These are phyloP conservation scores for Agonopterix arenella DNA, from an alignment of 2,888 invertebrate species.

Conservation along the genomic window DNA sequence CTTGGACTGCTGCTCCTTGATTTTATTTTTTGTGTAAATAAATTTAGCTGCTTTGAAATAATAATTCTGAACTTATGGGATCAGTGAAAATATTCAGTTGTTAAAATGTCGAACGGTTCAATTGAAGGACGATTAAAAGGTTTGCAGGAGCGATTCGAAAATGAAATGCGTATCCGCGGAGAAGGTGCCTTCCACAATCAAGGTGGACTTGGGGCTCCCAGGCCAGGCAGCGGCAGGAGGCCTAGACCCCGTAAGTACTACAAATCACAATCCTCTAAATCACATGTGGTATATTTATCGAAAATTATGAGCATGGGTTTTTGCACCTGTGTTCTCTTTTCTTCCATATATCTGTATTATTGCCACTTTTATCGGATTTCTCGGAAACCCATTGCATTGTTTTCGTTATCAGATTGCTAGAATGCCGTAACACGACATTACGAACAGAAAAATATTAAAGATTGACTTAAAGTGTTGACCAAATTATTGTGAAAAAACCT, in stretches of 20 bases:
- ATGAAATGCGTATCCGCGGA: slow-evolving; percentile 79
- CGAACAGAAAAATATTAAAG: too few relatives aligned
- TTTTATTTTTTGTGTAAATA: slow-evolving; percentile 64
- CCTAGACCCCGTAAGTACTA: slow-evolving; percentile 80
- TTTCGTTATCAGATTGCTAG: too few relatives aligned
- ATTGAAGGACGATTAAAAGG: slow-evolving; percentile 89
- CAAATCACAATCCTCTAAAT: not conserved
- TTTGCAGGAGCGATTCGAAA: slow-evolving; percentile 86
- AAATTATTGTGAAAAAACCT: too few relatives aligned
- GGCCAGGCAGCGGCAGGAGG: slow-evolving; percentile 74
- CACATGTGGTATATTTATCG: not conserved
- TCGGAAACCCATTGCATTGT: too few relatives aligned
- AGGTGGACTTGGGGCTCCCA: slow-evolving; percentile 68
- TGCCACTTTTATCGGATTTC: not conserved
- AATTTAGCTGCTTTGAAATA: slow-evolving; percentile 34
- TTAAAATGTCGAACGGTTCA: slow-evolving; percentile 82
- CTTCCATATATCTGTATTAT: not conserved
- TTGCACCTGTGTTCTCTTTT: not conserved
- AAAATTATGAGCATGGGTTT: not conserved
- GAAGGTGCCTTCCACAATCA: slow-evolving; percentile 78
- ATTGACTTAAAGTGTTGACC: too few relatives aligned
- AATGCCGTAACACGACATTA: slow-evolving; percentile 5
- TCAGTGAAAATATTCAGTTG: slow-evolving; percentile 38
- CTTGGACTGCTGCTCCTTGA: slow-evolving; percentile 62
- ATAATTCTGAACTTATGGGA: slow-evolving; percentile 54